These are phyloP conservation scores for Drosophila leontia DNA, from an alignment of 1,140 invertebrate genomes.

Conservation along the genomic window DNA sequence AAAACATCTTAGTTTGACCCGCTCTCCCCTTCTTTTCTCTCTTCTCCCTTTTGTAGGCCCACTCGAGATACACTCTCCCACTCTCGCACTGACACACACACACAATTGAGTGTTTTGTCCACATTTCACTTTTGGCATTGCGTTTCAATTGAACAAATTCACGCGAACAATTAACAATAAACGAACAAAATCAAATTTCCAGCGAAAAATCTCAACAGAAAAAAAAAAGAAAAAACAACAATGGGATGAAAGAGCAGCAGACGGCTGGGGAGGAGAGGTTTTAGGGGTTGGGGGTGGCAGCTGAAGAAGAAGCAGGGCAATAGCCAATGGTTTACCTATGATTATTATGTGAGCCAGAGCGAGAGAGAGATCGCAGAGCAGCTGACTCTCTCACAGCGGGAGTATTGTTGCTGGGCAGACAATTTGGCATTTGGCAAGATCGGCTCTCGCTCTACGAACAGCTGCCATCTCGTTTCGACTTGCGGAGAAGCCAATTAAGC, in stretches of 20 bases:
- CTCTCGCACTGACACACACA: constrained; percentile 17
- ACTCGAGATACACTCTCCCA: constrained; percentile 38
- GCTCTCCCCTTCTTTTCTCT: not conserved
- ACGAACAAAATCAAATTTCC: constrained; percentile 67
- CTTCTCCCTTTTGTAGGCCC: constrained; percentile 10
- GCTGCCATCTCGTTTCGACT: constrained; percentile 25
- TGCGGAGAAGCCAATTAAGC: constrained; percentile 60
- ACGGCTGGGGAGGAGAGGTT: not conserved
- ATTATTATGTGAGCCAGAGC: constrained; percentile 12
- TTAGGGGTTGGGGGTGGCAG: constrained; percentile 1
- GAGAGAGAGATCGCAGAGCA: constrained; percentile 1
- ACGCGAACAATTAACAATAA: constrained; percentile 84
- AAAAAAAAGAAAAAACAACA: constrained; percentile 51
- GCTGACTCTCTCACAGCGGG: constrained; percentile 14
- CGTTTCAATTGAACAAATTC: constrained; percentile 84
- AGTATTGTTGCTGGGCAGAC: constrained; percentile 27
- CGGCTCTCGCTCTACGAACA: constrained; percentile 5
- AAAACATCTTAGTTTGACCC: constrained; percentile 25
- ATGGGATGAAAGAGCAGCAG: constrained; percentile 30
- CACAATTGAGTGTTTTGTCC: constrained; percentile 77
- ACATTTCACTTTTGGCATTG: constrained; percentile 82
- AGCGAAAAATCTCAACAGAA: constrained; percentile 57
- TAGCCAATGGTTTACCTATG: constrained; percentile 25
- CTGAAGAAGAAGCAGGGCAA: constrained; percentile 15
- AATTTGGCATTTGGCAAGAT: constrained; percentile 64